Evolutionary conservation across 2,888 invertebrate genomes (phyloP).

Genomic region (Calameuta filiformis): DNA sequence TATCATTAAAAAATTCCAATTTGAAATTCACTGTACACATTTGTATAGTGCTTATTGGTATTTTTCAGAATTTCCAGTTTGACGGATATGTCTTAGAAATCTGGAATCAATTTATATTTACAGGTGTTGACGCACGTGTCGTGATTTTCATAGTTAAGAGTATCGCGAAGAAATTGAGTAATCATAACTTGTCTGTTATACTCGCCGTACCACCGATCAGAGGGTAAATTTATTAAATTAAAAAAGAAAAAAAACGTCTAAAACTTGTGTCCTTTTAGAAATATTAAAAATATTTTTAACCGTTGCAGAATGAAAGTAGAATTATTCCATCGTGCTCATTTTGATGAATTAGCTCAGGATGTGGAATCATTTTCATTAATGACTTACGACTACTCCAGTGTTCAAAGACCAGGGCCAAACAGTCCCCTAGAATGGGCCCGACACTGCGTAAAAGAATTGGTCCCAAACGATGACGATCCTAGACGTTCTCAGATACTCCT

Average conservation of each 20-base stretch:
- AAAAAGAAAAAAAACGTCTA: neutral
- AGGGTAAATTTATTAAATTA: constrained; percentile 58
- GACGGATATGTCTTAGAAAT: constrained; percentile 92
- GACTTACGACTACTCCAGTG: constrained; percentile 94
- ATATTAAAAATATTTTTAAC: constrained; percentile 5
- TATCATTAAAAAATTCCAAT: neutral
- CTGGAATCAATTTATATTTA: constrained; percentile 82
- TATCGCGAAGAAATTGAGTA: constrained; percentile 69
- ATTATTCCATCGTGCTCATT: constrained; percentile 80
- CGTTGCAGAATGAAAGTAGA: constrained; percentile 64
- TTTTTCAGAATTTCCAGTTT: constrained; percentile 82
- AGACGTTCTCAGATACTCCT: constrained; percentile 83
- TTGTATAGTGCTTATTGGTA: constrained; percentile 14
- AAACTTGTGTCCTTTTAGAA: neutral
- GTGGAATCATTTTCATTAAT: constrained; percentile 93
- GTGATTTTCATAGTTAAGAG: constrained; percentile 75
- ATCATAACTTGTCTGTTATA: constrained; percentile 71
- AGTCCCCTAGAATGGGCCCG: constrained; percentile 88
- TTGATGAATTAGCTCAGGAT: constrained; percentile 80
- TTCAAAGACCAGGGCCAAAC: constrained; percentile 88
- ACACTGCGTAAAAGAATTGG: constrained; percentile 79
- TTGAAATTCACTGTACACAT: constrained; percentile 1
- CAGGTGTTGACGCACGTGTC: constrained; percentile 70
- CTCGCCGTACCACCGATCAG: constrained; percentile 85
- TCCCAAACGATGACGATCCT: constrained; percentile 71